Percentiles rank a stretch among this genome's conserved stretches.
Evolutionary conservation across 2,888 invertebrate genomes (phyloP).

Genomic region (Harpalus rubripes): DNA sequence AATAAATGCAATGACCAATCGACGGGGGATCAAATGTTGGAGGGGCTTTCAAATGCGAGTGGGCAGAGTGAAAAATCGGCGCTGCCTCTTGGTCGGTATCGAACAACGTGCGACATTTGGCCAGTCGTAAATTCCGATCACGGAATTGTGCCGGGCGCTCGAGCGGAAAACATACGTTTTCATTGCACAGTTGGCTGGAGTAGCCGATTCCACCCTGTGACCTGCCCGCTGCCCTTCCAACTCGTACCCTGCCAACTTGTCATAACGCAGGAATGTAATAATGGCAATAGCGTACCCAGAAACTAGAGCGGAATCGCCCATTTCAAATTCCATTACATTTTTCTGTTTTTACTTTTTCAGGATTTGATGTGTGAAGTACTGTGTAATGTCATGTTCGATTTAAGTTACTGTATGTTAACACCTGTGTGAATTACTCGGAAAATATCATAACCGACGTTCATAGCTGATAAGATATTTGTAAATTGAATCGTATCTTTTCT

Average conservation of each 20-base stretch:
- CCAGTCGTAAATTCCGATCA: slow-evolving; percentile 62
- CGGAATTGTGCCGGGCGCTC: slow-evolving; percentile 56
- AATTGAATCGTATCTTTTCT: too few relatives aligned
- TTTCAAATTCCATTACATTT: not conserved
- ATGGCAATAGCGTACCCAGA: not conserved
- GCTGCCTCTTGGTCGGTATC: slow-evolving; percentile 3
- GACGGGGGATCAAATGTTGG: too few relatives aligned
- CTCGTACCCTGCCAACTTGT: not conserved
- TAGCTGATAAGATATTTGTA: too few relatives aligned
- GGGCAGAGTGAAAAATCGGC: slow-evolving; percentile 33
- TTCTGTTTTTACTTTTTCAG: not conserved
- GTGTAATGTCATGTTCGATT: not conserved
- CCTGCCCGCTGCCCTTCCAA: slow-evolving; percentile 6
- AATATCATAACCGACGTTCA: not conserved
- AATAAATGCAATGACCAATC: too few relatives aligned
- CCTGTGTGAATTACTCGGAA: not conserved
- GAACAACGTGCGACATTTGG: slow-evolving; percentile 58
- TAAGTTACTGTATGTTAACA: not conserved
- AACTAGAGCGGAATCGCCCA: not conserved
- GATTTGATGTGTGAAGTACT: not conserved
- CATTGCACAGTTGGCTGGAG: slow-evolving; percentile 60
- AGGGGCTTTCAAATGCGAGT: not conserved
- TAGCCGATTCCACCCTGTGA: slow-evolving; percentile 12
- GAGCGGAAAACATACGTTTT: slow-evolving; percentile 61
- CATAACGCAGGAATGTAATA: too few relatives aligned